A percentile compares a stretch with the other conserved stretches of the same genome.
Conservation (phyloP, 1,140 invertebrate species). For the Drosophila equinoxialis region DNA sequence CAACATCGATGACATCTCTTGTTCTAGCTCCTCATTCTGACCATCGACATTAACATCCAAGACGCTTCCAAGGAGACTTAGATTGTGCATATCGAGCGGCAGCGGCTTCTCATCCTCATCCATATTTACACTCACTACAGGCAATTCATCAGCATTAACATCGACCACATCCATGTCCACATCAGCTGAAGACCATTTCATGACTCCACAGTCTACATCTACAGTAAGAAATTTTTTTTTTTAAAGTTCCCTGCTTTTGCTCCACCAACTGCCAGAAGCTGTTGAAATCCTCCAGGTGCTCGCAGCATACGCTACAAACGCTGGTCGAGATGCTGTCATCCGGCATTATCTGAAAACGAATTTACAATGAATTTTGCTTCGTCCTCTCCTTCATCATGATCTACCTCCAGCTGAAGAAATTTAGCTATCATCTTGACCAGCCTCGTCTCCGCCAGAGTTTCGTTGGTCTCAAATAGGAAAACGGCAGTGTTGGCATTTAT, state of each 20-base stretch:
- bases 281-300: conserved; percentile 73
- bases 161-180: conserved; percentile 58
- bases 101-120: conserved; percentile 50
- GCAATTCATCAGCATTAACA: conserved; percentile 63
- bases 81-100: conserved; percentile 67
- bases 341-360: conserved; percentile 55
- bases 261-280: conserved; percentile 73
- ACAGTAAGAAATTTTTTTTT: conserved; percentile 74
- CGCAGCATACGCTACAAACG: conserved; percentile 69
- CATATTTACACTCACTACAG: conserved; percentile 50
- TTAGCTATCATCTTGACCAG: conserved; percentile 75
- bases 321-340: conserved; percentile 70
- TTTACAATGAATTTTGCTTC: neutral
- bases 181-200: conserved; percentile 50
- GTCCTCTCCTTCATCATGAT: neutral
- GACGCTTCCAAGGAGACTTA: conserved; percentile 63
- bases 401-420: conserved; percentile 69
- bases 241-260: conserved; percentile 68
- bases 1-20: neutral
- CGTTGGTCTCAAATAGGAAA: conserved; percentile 67
- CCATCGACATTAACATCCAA: conserved; percentile 70
- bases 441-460: conserved; percentile 64
- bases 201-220: conserved; percentile 60
- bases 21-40: conserved; percentile 40
- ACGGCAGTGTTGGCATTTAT: conserved; percentile 67